Evolutionary conservation across 2,113 vertebrate species (phyloP), one percentile per base, ranked within the genome.

Genomic region (Gambusia holbrooki): DNA sequence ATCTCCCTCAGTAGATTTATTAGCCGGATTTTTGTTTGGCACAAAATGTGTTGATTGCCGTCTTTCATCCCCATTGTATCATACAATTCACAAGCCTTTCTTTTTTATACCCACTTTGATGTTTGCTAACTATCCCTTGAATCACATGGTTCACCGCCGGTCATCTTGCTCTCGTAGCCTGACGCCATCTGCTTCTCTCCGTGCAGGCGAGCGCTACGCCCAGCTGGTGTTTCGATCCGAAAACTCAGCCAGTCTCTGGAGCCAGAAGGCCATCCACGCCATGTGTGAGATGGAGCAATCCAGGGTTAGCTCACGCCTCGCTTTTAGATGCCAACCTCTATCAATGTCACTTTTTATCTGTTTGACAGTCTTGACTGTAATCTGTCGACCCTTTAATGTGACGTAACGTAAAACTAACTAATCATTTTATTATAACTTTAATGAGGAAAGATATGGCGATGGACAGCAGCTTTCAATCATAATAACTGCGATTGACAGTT

Each of bases 161-260:
- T 73, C 80, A 28, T 81, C 71, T 54, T 81, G 51, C 70, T 69
- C 51, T 28, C 67, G 51, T 30, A 37, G 64, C 32, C 25, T 58
- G 68, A 73, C 66, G 72, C 80, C 71, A 76, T 88, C 84, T 88
- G 86, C 79, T 35, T 72, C 48, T 80, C 28, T 78, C 54, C 42
- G 90, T 91, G 82, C 94, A 99, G 98, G 94, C 84, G 95, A 97
- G 82, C 95, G 75, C 90, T 96, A 97, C 71, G 96, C 97, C 68
- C 96, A 97, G 92, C 94, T 99, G 92, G 97, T 99, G 82, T 99
- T 98, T 91, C 96, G 98, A 93, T 98, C 98, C 75, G 98, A 96
- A 90, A 97, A 96, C 72, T 96, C 96, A 14, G 97, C 96, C 85
- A 99, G 97, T 90, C 95, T 99, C 76, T 99, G 98, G 98, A 99